These are phyloP conservation scores for Porites cylindrica DNA, from an alignment of 92 coral and sea anemone species.

Conservation along the genomic window DNA sequence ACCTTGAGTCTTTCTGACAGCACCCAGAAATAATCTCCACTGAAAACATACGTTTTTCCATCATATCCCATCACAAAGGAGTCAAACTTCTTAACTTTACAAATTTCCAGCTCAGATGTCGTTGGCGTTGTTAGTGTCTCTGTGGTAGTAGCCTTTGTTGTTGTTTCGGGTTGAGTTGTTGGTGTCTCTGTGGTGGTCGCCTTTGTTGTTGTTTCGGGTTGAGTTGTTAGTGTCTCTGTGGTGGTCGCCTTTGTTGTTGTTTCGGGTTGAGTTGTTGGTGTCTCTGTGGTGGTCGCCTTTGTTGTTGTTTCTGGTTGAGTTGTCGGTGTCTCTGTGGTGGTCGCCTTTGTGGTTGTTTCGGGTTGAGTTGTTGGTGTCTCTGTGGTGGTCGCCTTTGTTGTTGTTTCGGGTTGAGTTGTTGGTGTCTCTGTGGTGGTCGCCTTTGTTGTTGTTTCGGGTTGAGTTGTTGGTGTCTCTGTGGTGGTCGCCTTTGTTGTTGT, in stretches of 20 bases:
- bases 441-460: background rate
- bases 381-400: slow-evolving; percentile 13
- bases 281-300: slow-evolving; percentile 7
- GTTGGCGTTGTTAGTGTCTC: background rate
- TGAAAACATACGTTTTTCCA: slow-evolving; percentile 43
- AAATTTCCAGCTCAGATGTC: slow-evolving; percentile 20
- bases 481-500: background rate
- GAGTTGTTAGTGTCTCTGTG: slow-evolving; percentile 22
- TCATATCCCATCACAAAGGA: slow-evolving; percentile 30
- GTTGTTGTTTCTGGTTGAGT: background rate
- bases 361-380: slow-evolving; percentile 13
- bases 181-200: background rate
- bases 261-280: background rate
- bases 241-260: slow-evolving; percentile 1
- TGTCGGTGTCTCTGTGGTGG: slow-evolving; percentile 13
- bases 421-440: background rate
- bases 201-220: background rate
- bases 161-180: background rate
- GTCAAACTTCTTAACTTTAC: slow-evolving; percentile 37
- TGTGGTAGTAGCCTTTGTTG: background rate
- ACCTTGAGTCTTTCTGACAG: slow-evolving; percentile 21
- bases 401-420: slow-evolving; percentile 1
- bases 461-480: slow-evolving; percentile 14
- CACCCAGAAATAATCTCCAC: slow-evolving; percentile 51
- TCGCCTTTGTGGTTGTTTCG: background rate